A percentile compares a stretch with the other conserved stretches of the same genome.
Evolutionary conservation across 1,140 invertebrate genomes (phyloP).

Genomic region (Idris sp.): DNA sequence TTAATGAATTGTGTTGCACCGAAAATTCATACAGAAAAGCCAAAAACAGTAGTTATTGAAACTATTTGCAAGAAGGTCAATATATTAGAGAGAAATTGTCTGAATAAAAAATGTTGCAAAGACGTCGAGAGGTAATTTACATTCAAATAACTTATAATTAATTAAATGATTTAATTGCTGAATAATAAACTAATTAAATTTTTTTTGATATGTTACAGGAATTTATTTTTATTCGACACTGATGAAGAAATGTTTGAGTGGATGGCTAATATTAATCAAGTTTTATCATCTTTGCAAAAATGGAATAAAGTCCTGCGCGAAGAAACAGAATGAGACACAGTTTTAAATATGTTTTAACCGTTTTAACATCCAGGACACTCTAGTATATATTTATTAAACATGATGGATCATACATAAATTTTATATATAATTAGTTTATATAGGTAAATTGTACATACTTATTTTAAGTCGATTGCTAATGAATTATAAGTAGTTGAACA

Average conservation of each 20-base stretch:
- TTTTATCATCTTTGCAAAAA: constrained; percentile 64
- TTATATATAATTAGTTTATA: no score
- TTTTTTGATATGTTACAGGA: constrained; percentile 16
- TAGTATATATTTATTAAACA: constrained; percentile 29
- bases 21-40: constrained; percentile 70
- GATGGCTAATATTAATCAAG: constrained; percentile 71
- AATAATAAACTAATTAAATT: background rate
- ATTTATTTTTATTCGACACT: constrained; percentile 59
- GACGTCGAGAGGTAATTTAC: constrained; percentile 33
- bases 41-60: constrained; percentile 72
- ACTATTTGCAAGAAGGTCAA: constrained; percentile 42
- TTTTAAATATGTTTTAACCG: no score
- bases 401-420: constrained; percentile 6
- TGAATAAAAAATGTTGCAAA: constrained; percentile 35
- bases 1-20: constrained; percentile 65
- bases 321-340: constrained; percentile 18
- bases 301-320: constrained; percentile 65
- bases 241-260: constrained; percentile 70
- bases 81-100: constrained; percentile 48
- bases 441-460: constrained; percentile 12
- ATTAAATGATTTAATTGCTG: background rate
- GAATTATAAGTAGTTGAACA: no score
- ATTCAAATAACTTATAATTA: background rate
- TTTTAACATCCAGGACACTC: no score
- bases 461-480: background rate